Conservation (phyloP, 92 coral and sea anemone genomes). For the Isaurus tuberculatus region DNA sequence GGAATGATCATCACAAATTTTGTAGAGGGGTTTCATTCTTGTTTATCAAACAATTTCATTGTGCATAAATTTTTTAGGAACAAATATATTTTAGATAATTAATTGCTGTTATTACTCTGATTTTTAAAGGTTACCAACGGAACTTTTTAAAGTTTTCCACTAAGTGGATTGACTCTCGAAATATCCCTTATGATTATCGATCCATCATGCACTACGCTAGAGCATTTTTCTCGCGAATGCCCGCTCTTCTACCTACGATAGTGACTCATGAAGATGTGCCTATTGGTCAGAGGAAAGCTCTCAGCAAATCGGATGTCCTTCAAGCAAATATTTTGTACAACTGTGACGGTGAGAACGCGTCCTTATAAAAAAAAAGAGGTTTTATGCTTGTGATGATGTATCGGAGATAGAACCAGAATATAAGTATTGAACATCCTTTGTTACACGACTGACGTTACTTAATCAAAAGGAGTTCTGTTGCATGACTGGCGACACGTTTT, state of each 20-base stretch:
- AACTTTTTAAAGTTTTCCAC: slow-evolving; percentile 82
- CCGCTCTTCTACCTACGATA: slow-evolving; percentile 73
- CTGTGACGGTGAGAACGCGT: slow-evolving; percentile 67
- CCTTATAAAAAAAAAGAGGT: slow-evolving; percentile 62
- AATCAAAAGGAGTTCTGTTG: too few relatives aligned
- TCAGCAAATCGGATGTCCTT: slow-evolving; percentile 84
- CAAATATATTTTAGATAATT: too few relatives aligned
- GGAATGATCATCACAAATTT: too few relatives aligned
- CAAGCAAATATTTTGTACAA: slow-evolving; percentile 86
- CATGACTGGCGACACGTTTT: too few relatives aligned
- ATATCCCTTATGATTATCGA: slow-evolving; percentile 92
- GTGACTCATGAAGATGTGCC: slow-evolving; percentile 50
- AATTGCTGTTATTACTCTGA: neutral
- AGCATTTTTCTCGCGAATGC: slow-evolving; percentile 78
- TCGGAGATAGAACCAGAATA: too few relatives aligned
- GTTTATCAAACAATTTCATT: too few relatives aligned
- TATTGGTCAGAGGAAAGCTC: slow-evolving; percentile 84
- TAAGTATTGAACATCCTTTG: too few relatives aligned
- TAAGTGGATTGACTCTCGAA: slow-evolving; percentile 86
- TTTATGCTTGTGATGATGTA: neutral
- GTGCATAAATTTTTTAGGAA: too few relatives aligned
- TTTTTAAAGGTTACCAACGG: slow-evolving; percentile 74
- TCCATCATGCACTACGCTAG: slow-evolving; percentile 96
- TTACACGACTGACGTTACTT: too few relatives aligned
- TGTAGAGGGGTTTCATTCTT: too few relatives aligned